phyloP scores from a whole-genome alignment of 2,888 invertebrate genomes.

The Stegophylla sp. region DNA sequence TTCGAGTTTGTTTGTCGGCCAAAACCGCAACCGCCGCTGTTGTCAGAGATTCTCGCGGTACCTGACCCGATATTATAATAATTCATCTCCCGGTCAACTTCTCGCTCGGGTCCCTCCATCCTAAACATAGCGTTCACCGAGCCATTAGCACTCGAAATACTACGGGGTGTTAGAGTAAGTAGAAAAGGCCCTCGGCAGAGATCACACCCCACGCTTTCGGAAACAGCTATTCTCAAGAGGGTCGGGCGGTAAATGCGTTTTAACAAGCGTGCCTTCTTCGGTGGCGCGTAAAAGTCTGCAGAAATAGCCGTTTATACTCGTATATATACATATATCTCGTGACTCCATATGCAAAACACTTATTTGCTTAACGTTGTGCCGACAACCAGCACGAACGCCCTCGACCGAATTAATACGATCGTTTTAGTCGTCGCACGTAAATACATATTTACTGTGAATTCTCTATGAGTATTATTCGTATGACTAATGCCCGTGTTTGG shows the following conservation, averaged over 20 bases:
- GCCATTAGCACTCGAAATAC: conserved; percentile 58
- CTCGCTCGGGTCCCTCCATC: background rate
- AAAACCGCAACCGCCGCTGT: background rate
- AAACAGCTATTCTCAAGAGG: conserved; percentile 52
- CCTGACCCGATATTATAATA: conserved; percentile 35
- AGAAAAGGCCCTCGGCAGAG: conserved; percentile 46
- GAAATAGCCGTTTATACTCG: background rate
- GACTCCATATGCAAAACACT: conserved; percentile 5
- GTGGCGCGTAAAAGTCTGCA: background rate
- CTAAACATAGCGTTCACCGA: conserved; percentile 19
- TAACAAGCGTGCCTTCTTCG: conserved; percentile 44
- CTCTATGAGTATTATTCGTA: too few relatives aligned
- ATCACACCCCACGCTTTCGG: conserved; percentile 31
- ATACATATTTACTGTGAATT: too few relatives aligned
- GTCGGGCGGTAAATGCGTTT: conserved; percentile 43
- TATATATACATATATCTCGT: background rate
- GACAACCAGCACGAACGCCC: background rate
- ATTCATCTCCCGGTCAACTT: conserved; percentile 49
- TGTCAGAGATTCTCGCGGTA: conserved; percentile 17
- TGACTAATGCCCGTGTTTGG: too few relatives aligned
- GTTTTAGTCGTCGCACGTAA: background rate
- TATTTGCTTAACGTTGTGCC: background rate
- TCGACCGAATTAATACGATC: background rate
- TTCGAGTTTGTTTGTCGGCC: conserved; percentile 29
- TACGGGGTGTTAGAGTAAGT: conserved; percentile 3